Percentiles rank a stretch among this genome's conserved stretches.
Conservation (phyloP, 2,797 vertebrate genomes). For the Menidia menidia region DNA sequence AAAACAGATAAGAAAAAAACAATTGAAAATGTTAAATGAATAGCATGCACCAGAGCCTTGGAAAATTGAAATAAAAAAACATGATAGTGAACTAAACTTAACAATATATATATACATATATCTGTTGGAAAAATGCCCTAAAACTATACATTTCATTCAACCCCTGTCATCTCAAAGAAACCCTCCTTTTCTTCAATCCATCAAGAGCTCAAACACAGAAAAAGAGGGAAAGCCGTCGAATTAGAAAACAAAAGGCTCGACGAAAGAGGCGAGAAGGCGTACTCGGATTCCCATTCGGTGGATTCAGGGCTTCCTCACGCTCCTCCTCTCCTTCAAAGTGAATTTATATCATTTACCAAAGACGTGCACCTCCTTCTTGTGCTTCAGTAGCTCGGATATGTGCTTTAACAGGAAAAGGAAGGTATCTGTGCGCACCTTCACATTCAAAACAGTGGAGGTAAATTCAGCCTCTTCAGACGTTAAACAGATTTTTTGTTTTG, state of each 20-base stretch:
- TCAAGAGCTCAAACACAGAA: conserved; percentile 7
- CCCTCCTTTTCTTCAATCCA: neutral
- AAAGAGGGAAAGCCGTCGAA: neutral
- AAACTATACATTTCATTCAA: neutral
- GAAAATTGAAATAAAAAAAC: too few relatives aligned
- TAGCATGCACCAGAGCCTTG: too few relatives aligned
- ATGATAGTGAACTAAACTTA: too few relatives aligned
- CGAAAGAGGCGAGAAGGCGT: conserved; percentile 2
- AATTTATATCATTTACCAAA: conserved; percentile 45
- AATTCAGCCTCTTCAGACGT: conserved; percentile 27
- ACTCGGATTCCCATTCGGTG: conserved; percentile 13
- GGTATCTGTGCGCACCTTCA: neutral
- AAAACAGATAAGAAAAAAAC: too few relatives aligned
- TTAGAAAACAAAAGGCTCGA: conserved; percentile 28
- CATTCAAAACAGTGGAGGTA: conserved; percentile 8
- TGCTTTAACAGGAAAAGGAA: conserved; percentile 23
- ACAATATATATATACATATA: too few relatives aligned
- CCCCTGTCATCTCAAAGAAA: neutral
- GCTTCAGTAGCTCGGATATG: conserved; percentile 5
- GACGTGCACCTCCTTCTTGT: conserved; percentile 14
- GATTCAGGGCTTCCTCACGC: conserved; percentile 10
- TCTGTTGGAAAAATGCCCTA: too few relatives aligned
- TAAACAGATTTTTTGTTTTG: neutral
- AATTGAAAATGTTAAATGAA: too few relatives aligned
- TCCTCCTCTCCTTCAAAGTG: conserved; percentile 40